A percentile compares a stretch with the other conserved stretches of the same genome.
Evolutionary conservation across 2,888 invertebrate genomes (phyloP).

Genomic region (Noctua janthina): DNA sequence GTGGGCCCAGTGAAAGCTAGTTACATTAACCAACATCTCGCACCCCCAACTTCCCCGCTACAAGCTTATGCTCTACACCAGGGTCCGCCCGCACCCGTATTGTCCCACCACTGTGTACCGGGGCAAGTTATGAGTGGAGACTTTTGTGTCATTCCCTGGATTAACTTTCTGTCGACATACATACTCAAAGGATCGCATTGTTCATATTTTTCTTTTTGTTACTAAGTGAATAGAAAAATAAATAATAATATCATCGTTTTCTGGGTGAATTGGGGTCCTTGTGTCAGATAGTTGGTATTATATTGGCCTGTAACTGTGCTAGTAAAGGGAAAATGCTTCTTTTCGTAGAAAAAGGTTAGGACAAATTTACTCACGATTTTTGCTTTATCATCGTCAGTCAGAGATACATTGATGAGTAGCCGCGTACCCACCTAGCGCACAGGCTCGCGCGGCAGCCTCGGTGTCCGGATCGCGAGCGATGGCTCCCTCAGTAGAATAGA

Average conservation of each 20-base stretch:
- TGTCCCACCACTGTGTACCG: slow-evolving; percentile 72
- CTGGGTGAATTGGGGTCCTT: slow-evolving; percentile 28
- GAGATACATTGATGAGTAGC: neutral
- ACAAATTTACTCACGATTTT: neutral
- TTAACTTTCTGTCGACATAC: slow-evolving; percentile 73
- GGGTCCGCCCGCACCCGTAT: slow-evolving; percentile 70
- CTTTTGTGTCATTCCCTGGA: slow-evolving; percentile 75
- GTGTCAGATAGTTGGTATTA: neutral
- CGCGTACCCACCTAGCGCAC: too few species aligned
- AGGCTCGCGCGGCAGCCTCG: too few species aligned
- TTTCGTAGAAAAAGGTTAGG: neutral
- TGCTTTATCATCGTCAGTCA: neutral
- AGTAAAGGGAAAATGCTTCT: neutral
- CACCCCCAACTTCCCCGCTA: neutral
- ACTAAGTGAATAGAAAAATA: slow-evolving; percentile 48
- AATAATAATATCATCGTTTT: slow-evolving; percentile 32
- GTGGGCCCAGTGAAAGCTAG: too few species aligned
- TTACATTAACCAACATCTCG: too few species aligned
- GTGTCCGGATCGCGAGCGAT: too few species aligned
- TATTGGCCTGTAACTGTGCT: slow-evolving; percentile 29
- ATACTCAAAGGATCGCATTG: slow-evolving; percentile 67
- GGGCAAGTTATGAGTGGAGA: slow-evolving; percentile 79
- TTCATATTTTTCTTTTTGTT: slow-evolving; percentile 60
- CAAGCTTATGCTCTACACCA: slow-evolving; percentile 53
- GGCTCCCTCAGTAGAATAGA: too few species aligned